Conservation (phyloP, 2,113 vertebrate genomes). For the Sus scrofa region DNA sequence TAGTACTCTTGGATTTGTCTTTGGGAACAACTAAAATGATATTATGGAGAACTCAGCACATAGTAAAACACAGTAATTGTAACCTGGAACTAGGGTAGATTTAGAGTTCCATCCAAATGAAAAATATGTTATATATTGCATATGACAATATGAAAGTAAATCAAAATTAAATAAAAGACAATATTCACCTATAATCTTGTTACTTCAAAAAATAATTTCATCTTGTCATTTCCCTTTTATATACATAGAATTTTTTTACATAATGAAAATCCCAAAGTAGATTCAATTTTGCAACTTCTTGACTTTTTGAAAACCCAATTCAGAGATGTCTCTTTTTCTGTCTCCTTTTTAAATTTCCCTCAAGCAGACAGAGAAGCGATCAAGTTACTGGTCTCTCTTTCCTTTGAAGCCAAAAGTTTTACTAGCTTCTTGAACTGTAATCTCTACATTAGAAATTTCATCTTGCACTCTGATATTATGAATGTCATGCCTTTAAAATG, state of each 20-base stretch:
- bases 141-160: slow-evolving; percentile 9
- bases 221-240: slow-evolving; percentile 48
- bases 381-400: background rate
- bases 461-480: slow-evolving; percentile 8
- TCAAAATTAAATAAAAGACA: slow-evolving; percentile 63
- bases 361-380: background rate
- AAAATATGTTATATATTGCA: background rate
- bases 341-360: slow-evolving; percentile 39
- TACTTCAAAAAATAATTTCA: background rate
- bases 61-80: background rate
- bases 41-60: background rate
- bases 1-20: background rate
- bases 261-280: slow-evolving; percentile 55
- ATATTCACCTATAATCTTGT: slow-evolving; percentile 18
- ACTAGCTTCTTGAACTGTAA: slow-evolving; percentile 32
- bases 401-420: slow-evolving; percentile 40
- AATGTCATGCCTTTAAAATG: slow-evolving; percentile 55
- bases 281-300: slow-evolving; percentile 60
- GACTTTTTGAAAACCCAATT: slow-evolving; percentile 54
- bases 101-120: background rate
- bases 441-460: slow-evolving; percentile 55
- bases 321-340: slow-evolving; percentile 54
- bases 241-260: slow-evolving; percentile 42
- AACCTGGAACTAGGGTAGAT: slow-evolving; percentile 4
- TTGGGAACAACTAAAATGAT: background rate